Evolutionary conservation across 2,888 invertebrate genomes (phyloP).

Genomic region (Sepioteuthis lessoniana): DNA sequence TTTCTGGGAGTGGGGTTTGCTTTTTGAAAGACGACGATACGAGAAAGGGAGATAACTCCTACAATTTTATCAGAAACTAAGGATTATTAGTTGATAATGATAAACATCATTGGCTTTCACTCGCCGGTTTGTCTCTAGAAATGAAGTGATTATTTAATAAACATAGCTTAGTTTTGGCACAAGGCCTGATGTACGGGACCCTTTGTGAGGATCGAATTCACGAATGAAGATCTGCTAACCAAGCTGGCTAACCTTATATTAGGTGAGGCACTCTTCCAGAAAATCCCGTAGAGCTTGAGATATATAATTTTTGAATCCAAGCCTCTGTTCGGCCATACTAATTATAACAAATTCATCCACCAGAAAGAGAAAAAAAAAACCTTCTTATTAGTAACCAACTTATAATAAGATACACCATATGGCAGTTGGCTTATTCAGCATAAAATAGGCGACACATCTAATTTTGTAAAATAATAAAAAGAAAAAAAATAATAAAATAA

Average conservation of each 20-base stretch:
- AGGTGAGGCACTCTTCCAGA: no score
- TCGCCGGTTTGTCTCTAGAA: background rate
- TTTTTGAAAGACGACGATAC: no score
- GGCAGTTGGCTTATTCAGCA: background rate
- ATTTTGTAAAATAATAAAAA: background rate
- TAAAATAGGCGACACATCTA: background rate
- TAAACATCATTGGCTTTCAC: background rate
- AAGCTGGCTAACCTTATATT: no score
- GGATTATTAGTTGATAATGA: no score
- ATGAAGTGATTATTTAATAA: background rate
- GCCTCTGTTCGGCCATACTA: background rate
- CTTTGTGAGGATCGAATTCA: no score
- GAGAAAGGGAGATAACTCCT: no score
- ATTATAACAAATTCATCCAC: background rate
- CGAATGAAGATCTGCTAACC: no score
- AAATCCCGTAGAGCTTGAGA: background rate
- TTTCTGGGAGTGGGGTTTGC: no score
- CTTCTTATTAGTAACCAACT: background rate
- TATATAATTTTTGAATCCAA: background rate
- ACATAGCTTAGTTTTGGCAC: no score
- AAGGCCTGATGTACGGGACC: no score
- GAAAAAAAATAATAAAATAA: no score
- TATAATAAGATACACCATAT: background rate
- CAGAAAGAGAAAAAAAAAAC: background rate
- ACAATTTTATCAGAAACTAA: no score